Conservation (phyloP, 2,888 invertebrate species). For the Caenorhabditis uteleia region DNA sequence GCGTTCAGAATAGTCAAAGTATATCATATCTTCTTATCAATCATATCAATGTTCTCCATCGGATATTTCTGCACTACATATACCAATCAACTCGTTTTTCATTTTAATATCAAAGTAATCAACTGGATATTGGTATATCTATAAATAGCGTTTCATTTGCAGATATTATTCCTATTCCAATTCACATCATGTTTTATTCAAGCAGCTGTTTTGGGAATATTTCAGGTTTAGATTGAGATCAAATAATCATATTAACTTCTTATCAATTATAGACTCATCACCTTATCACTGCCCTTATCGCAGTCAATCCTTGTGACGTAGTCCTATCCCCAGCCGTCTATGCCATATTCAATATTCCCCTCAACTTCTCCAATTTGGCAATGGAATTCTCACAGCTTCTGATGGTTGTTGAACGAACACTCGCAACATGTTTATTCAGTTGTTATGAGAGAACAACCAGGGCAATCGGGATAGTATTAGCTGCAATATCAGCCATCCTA, state of each 20-base stretch:
- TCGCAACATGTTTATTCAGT: slow-evolving; percentile 24
- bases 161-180: slow-evolving; percentile 26
- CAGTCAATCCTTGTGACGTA: slow-evolving; percentile 20
- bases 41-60: slow-evolving; percentile 18
- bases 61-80: slow-evolving; percentile 14
- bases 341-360: slow-evolving; percentile 19
- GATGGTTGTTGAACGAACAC: slow-evolving; percentile 31
- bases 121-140: neutral
- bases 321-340: slow-evolving; percentile 16
- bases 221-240: slow-evolving; percentile 10
- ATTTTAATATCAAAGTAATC: slow-evolving; percentile 25
- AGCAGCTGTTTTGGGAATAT: slow-evolving; percentile 9
- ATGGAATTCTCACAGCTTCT: slow-evolving; percentile 29
- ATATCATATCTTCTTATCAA: slow-evolving; percentile 10
- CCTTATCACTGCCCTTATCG: slow-evolving; percentile 7
- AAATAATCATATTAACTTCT: neutral
- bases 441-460: slow-evolving; percentile 29
- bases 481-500: slow-evolving; percentile 12
- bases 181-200: slow-evolving; percentile 24
- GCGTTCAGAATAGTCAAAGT: slow-evolving; percentile 12
- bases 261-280: slow-evolving; percentile 22
- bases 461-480: slow-evolving; percentile 12
- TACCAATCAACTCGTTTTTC: slow-evolving; percentile 13
- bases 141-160: neutral
- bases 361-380: slow-evolving; percentile 26